These are phyloP conservation scores for Uromys caudimaculatus DNA, from an alignment of 2,797 vertebrate species.

Conservation along the genomic window DNA sequence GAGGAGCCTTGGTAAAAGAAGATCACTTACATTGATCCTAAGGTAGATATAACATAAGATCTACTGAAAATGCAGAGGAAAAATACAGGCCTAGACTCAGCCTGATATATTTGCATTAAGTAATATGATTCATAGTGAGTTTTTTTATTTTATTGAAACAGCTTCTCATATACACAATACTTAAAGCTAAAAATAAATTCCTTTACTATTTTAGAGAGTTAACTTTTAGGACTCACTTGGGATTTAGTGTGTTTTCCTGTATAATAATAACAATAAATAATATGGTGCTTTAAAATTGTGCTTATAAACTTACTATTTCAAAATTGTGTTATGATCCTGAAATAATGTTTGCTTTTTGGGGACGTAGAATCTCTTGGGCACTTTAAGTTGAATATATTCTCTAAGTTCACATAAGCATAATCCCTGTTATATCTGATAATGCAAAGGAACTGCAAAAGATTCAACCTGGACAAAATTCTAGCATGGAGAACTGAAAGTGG, in stretches of 20 bases:
- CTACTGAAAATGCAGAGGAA: background rate
- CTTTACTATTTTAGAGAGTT: background rate
- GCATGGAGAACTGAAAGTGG: background rate
- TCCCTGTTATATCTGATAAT: background rate
- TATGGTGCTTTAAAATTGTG: background rate
- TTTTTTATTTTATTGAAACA: background rate
- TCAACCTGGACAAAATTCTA: background rate
- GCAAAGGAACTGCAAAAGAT: background rate
- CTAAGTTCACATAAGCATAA: too few species aligned
- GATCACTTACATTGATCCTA: background rate
- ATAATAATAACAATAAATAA: background rate
- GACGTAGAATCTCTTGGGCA: background rate
- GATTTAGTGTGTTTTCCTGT: background rate
- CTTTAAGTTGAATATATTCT: slow-evolving; percentile 8
- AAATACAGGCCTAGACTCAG: background rate
- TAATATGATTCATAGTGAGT: background rate
- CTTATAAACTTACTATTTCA: background rate
- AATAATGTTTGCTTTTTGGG: background rate
- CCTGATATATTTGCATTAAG: background rate
- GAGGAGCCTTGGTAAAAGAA: background rate
- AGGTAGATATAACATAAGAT: background rate
- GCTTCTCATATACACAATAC: background rate
- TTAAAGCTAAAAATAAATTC: background rate
- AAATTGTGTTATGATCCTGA: background rate
- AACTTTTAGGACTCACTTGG: background rate